Percentiles rank a stretch among this genome's conserved stretches.
Conservation (phyloP, 2,797 vertebrate genomes). For the Apodemus agrarius region DNA sequence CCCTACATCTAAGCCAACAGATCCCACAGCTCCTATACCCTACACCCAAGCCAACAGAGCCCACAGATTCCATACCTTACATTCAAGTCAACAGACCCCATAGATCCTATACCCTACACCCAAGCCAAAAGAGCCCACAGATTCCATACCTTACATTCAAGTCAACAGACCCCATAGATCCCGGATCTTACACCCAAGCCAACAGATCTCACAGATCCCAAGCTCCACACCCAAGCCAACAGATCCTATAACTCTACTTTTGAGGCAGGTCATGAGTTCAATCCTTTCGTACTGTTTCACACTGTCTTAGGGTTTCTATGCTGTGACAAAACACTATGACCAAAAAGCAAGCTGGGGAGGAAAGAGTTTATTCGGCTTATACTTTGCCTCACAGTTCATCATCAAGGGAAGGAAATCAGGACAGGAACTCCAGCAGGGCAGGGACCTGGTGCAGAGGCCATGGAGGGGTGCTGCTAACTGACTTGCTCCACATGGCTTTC, state of each 20-base stretch:
- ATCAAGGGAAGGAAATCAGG: neutral
- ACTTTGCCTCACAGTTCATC: neutral
- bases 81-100: neutral
- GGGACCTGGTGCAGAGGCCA: neutral
- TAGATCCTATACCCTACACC: no score
- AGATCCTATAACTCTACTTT: neutral
- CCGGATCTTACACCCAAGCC: no score
- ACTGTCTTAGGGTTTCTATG: neutral
- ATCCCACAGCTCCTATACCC: no score
- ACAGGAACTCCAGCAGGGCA: neutral
- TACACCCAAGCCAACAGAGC: no score
- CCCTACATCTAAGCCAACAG: no score
- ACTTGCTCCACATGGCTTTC: neutral
- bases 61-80: no score
- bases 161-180: no score
- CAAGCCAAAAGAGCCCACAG: neutral
- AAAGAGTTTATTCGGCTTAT: neutral
- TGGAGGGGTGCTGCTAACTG: neutral
- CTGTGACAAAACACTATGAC: neutral
- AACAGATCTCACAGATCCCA: no score
- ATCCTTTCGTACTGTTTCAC: neutral
- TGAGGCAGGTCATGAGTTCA: neutral
- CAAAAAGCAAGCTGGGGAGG: neutral
- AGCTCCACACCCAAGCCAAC: neutral
- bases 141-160: no score